Percentiles rank a stretch among this genome's conserved stretches.
Conservation (phyloP, 1,140 invertebrate genomes). For the Temnothorax nylanderi region DNA sequence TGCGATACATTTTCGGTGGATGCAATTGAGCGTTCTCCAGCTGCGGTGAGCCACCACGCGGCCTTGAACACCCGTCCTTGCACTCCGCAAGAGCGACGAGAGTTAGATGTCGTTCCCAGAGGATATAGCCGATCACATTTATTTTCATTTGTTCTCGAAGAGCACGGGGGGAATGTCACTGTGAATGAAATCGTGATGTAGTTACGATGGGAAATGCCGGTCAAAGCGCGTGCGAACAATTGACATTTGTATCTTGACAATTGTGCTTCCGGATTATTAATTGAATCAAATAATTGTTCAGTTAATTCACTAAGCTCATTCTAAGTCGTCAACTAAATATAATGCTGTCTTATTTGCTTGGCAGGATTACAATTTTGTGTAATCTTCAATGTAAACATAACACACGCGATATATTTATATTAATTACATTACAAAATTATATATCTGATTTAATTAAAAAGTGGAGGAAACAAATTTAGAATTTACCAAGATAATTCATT, state of each 20-base stretch:
- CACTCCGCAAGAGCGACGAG: not conserved
- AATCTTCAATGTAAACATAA: not conserved
- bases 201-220: not conserved
- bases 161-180: conserved; percentile 3
- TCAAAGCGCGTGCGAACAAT: conserved; percentile 14
- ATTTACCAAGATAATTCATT: not conserved
- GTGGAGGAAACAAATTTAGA: not conserved
- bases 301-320: no score
- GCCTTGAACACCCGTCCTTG: conserved; percentile 42
- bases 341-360: not conserved
- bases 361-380: not conserved
- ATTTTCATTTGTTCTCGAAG: conserved; percentile 40
- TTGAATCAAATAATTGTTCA: conserved; percentile 1
- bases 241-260: conserved; percentile 13
- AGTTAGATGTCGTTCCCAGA: conserved; percentile 46
- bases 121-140: conserved; percentile 54
- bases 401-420: not conserved
- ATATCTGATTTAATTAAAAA: not conserved
- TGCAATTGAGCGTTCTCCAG: conserved; percentile 19
- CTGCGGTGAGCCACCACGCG: not conserved
- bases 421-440: not conserved
- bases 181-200: conserved; percentile 30
- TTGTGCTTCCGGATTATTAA: not conserved
- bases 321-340: no score
- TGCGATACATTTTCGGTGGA: not conserved